phyloP scores from a whole-genome alignment of 2,888 invertebrate genomes.

The Monochamus alternatus region DNA sequence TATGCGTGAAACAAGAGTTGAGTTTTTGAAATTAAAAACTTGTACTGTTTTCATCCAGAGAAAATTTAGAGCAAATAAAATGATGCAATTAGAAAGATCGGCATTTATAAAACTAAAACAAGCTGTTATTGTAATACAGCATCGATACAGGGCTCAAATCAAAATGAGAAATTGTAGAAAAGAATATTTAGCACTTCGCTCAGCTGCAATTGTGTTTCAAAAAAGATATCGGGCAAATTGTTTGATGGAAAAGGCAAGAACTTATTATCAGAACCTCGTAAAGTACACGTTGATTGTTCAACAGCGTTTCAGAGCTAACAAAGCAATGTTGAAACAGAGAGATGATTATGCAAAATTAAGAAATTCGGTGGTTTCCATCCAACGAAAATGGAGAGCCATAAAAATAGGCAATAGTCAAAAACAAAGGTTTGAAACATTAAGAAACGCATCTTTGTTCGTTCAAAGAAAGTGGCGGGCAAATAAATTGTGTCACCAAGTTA shows the following conservation, averaged over 20 bases:
- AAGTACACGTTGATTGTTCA: slow-evolving; percentile 67
- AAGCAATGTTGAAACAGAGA: slow-evolving; percentile 62
- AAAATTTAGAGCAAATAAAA: slow-evolving; percentile 71
- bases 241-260: slow-evolving; percentile 62
- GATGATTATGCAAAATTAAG: slow-evolving; percentile 63
- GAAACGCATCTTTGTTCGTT: slow-evolving; percentile 62
- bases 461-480: slow-evolving; percentile 72
- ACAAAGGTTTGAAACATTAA: slow-evolving; percentile 56
- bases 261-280: slow-evolving; percentile 63
- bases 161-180: slow-evolving; percentile 57
- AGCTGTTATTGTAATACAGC: slow-evolving; percentile 69
- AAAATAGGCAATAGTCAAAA: slow-evolving; percentile 60
- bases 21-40: slow-evolving; percentile 66
- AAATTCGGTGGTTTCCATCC: slow-evolving; percentile 67
- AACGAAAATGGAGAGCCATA: slow-evolving; percentile 71
- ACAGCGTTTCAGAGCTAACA: slow-evolving; percentile 71
- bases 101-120: slow-evolving; percentile 44
- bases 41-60: slow-evolving; percentile 72
- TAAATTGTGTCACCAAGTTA: slow-evolving; percentile 63
- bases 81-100: slow-evolving; percentile 62
- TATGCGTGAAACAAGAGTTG: slow-evolving; percentile 63
- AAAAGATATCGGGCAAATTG: slow-evolving; percentile 39
- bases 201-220: slow-evolving; percentile 19
- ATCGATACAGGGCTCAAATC: slow-evolving; percentile 69
- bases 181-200: slow-evolving; percentile 36